Conservation (phyloP, 2,888 invertebrate species). For the Bursaphelenchus okinawaensis region DNA sequence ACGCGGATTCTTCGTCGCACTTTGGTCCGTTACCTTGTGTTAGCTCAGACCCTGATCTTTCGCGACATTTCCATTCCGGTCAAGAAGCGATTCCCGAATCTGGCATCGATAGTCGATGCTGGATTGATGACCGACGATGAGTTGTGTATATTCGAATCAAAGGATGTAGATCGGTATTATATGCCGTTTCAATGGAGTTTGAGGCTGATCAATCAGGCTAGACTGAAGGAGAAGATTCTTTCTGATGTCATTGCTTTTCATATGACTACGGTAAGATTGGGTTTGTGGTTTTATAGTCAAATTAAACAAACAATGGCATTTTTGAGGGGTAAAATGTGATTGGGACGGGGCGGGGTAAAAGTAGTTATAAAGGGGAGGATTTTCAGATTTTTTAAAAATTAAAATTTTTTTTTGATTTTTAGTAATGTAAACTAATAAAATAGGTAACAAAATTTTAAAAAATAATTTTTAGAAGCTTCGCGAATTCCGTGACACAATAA, state of each 20-base stretch:
- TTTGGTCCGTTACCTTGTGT: slow-evolving; percentile 21
- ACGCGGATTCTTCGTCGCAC: slow-evolving; percentile 19
- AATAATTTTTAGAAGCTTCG: slow-evolving; percentile 38
- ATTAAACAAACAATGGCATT: no score
- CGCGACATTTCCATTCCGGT: slow-evolving; percentile 47
- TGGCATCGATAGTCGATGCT: slow-evolving; percentile 33
- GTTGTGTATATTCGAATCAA: slow-evolving; percentile 24
- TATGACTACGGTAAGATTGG: background rate
- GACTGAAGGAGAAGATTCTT: slow-evolving; percentile 15
- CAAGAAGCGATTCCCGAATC: slow-evolving; percentile 38
- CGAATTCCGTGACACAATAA: slow-evolving; percentile 46
- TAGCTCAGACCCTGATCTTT: slow-evolving; percentile 38
- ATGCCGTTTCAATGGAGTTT: slow-evolving; percentile 50
- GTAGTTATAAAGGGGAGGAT: no score
- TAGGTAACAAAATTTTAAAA: no score
- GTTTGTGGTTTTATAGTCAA: no score
- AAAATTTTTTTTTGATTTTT: no score
- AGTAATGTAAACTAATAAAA: no score
- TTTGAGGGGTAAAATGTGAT: no score
- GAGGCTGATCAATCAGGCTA: slow-evolving; percentile 14
- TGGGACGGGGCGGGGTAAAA: no score
- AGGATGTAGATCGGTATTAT: slow-evolving; percentile 48
- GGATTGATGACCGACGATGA: slow-evolving; percentile 45
- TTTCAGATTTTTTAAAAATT: no score
- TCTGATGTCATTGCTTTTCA: slow-evolving; percentile 25